These are phyloP conservation scores for Odontocolon sp. DNA, from an alignment of 2,888 invertebrate genomes.

Conservation along the genomic window DNA sequence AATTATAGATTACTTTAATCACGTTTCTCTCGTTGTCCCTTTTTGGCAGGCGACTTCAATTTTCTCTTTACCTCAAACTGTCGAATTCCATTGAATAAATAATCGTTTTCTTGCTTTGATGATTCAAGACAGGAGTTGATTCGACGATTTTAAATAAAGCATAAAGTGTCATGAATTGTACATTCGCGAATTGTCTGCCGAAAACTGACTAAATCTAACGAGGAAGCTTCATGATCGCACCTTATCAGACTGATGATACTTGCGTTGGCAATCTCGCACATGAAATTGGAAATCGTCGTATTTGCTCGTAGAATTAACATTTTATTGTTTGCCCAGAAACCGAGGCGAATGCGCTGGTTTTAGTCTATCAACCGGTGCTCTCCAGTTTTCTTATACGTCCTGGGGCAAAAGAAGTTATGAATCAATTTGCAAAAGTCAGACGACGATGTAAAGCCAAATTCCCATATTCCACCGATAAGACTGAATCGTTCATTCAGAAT, in stretches of 20 bases:
- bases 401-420: too few relatives aligned
- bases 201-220: not conserved
- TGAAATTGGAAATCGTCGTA: constrained; percentile 1
- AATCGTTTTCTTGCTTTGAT: not conserved
- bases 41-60: not conserved
- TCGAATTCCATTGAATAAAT: constrained; percentile 3
- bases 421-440: not conserved
- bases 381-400: not conserved
- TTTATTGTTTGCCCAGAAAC: not conserved
- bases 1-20: not conserved
- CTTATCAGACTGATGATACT: constrained; percentile 21
- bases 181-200: not conserved
- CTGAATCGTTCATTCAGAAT: not conserved
- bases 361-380: not conserved
- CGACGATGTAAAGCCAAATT: too few relatives aligned
- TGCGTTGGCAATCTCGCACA: not conserved
- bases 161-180: not conserved
- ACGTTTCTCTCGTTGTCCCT: not conserved
- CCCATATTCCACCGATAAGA: not conserved
- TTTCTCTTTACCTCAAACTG: not conserved
- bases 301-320: constrained; percentile 2
- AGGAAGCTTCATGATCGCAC: not conserved
- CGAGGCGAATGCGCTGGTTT: not conserved
- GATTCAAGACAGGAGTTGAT: not conserved
- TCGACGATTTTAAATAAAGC: not conserved